Evolutionary conservation across 2,113 vertebrate species (phyloP), one percentile per base, ranked within the genome.

Genomic region (Nipponia nippon): DNA sequence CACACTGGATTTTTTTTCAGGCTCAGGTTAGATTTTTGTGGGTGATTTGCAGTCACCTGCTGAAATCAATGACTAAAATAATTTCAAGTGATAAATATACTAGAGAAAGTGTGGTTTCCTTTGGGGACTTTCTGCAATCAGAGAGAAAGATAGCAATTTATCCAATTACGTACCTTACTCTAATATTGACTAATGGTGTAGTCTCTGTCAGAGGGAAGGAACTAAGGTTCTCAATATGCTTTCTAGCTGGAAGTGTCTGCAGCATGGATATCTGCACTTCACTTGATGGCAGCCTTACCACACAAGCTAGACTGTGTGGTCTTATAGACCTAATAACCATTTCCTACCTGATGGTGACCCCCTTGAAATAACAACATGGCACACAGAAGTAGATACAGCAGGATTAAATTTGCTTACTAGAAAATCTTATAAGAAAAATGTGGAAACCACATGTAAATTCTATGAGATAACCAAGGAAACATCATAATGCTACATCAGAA

Each of bases 261-360:
- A 56, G 42, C 8, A 32, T 17, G 30, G 34, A 27, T 32, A n/a
- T 4, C 12, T 29, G 27, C 15, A 44, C 16, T 47, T 69, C 16
- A 16, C 13, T 72, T 76, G 22, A 22, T 19, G 10, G 19, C 29
- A 72, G 8, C 40, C 22, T 87, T 42, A 49, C 38, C 32, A 63
- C 19, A 40, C 29, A 61, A 72, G 23, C 26, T 26, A 62, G 9
- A 11, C 25, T 52, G 22, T 0, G 3, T 61, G 30, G 8, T 22
- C 29, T 81, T 38, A 15, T 0, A 49, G 44, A 61, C 6, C 36
- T 55, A 29, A 22, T 30, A 53, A 49, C 25, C 0, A 0, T 59
- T 89, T 95, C 40, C 58, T 56, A 19, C 13, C 17, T 72, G 17
- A n/a, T n/a, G 11, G 13, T 73, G 44, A 29, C 4, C 3, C 3